Percentiles rank a stretch among this genome's conserved stretches.
These are phyloP conservation scores for Phyllostomus hastatus DNA, from an alignment of 2,113 vertebrate species.

Conservation along the genomic window DNA sequence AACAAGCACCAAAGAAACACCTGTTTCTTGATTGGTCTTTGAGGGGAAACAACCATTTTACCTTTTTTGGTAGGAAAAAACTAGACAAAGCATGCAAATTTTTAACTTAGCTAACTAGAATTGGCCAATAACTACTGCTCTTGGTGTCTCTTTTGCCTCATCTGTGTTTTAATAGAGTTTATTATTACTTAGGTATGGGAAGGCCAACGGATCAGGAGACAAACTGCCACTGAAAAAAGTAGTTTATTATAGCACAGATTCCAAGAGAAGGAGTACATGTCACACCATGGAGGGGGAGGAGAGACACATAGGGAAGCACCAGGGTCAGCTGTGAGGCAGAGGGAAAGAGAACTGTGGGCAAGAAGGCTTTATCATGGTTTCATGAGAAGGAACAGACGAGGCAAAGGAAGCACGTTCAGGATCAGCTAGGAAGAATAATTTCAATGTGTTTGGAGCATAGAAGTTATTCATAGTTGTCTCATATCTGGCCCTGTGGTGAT, in stretches of 20 bases:
- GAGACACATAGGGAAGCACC: background rate
- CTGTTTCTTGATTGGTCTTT: background rate
- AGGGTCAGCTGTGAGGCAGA: background rate
- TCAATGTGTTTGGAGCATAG: too few species aligned
- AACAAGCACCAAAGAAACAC: background rate
- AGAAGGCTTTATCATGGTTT: background rate
- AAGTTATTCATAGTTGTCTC: background rate
- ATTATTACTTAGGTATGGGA: background rate
- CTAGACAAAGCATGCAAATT: background rate
- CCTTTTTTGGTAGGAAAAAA: background rate
- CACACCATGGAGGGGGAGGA: fast-evolving
- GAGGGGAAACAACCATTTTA: background rate
- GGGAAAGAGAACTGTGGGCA: background rate
- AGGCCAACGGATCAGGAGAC: background rate
- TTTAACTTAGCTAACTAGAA: background rate
- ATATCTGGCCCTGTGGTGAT: background rate
- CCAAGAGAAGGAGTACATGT: background rate
- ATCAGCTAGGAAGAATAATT: background rate
- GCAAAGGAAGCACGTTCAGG: background rate
- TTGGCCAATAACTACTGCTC: background rate
- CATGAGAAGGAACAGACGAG: background rate
- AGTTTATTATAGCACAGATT: background rate
- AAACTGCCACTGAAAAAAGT: background rate
- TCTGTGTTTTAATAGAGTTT: background rate
- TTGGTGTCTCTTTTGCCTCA: background rate